Evolutionary conservation across 2,888 invertebrate species (phyloP).

Genomic region (Dynastes hyllus): DNA sequence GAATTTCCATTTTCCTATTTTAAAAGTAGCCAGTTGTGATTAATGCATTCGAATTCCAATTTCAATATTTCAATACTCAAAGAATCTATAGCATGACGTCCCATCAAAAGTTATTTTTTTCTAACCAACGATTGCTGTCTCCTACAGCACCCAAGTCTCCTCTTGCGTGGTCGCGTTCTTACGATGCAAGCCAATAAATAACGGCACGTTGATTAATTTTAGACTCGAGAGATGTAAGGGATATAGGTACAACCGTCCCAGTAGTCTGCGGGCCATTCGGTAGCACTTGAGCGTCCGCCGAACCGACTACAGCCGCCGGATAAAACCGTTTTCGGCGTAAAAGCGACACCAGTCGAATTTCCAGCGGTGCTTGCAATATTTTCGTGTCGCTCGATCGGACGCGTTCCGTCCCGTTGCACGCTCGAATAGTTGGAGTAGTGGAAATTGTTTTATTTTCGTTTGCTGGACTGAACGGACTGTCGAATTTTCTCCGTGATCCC

Average conservation of each 20-base stretch:
- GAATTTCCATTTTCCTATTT: too few species aligned
- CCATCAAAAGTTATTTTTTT: background rate
- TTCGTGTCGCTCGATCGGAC: background rate
- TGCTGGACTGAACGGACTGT: background rate
- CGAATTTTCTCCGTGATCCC: conserved; percentile 18
- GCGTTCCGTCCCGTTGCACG: background rate
- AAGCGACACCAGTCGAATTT: conserved; percentile 15
- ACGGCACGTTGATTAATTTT: conserved; percentile 36
- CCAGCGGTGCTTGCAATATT: conserved; percentile 2
- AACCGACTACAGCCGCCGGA: background rate
- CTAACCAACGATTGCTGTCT: background rate
- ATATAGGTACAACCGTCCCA: conserved; percentile 27
- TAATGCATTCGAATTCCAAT: too few species aligned
- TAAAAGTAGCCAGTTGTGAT: too few species aligned
- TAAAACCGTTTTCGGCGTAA: conserved; percentile 21
- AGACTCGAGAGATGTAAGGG: conserved; percentile 42
- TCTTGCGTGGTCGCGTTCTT: conserved; percentile 3
- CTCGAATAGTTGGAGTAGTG: conserved; percentile 9
- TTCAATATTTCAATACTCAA: too few species aligned
- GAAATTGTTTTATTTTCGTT: background rate
- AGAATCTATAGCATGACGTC: background rate
- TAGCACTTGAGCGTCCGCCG: conserved; percentile 14
- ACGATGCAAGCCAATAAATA: conserved; percentile 42
- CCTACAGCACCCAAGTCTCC: background rate
- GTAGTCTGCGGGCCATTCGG: conserved; percentile 38